Percentiles rank a stretch among this genome's conserved stretches.
These are phyloP conservation scores for Oryzias dopingdopingensis DNA, from an alignment of 2,797 vertebrate species.

Conservation along the genomic window DNA sequence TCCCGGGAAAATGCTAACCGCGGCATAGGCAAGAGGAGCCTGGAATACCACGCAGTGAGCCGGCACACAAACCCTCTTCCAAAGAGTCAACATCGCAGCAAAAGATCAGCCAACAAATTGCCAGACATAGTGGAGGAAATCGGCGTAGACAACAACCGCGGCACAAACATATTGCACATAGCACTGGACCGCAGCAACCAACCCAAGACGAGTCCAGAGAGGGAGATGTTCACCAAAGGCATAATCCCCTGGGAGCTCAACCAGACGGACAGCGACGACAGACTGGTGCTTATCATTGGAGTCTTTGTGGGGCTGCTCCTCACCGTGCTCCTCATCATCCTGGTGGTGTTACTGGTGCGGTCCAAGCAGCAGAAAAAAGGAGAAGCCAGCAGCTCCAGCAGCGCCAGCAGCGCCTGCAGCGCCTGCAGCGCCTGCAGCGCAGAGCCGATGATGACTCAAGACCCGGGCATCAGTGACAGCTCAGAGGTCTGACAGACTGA, in stretches of 20 bases:
- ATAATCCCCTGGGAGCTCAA: slow-evolving; percentile 75
- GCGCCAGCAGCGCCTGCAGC: slow-evolving; percentile 74
- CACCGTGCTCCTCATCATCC: slow-evolving; percentile 69
- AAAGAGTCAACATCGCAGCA: slow-evolving; percentile 31
- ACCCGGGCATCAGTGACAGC: slow-evolving; percentile 75
- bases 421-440: slow-evolving; percentile 74
- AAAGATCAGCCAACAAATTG: slow-evolving; percentile 26
- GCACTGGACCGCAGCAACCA: slow-evolving; percentile 68
- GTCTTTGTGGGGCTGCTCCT: slow-evolving; percentile 78
- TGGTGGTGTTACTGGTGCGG: slow-evolving; percentile 69
- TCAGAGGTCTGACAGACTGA: slow-evolving; percentile 86
- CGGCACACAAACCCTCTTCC: slow-evolving; percentile 21
- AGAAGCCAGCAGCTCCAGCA: slow-evolving; percentile 66
- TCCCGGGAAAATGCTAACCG: slow-evolving; percentile 76
- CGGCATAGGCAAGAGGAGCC: slow-evolving; percentile 79
- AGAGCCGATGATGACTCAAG: slow-evolving; percentile 81
- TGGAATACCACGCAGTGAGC: slow-evolving; percentile 69
- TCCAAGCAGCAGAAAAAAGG: slow-evolving; percentile 74
- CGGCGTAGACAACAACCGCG: slow-evolving; percentile 72
- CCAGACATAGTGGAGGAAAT: slow-evolving; percentile 65
- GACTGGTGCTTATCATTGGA: slow-evolving; percentile 75
- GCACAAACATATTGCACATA: slow-evolving; percentile 81
- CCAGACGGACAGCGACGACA: slow-evolving; percentile 56
- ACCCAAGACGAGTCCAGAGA: slow-evolving; percentile 49
- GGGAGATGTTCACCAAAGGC: slow-evolving; percentile 65